Percentiles rank a stretch among this genome's conserved stretches.
Evolutionary conservation across 2,888 invertebrate species (phyloP).

Genomic region (Hypomecis punctinalis): DNA sequence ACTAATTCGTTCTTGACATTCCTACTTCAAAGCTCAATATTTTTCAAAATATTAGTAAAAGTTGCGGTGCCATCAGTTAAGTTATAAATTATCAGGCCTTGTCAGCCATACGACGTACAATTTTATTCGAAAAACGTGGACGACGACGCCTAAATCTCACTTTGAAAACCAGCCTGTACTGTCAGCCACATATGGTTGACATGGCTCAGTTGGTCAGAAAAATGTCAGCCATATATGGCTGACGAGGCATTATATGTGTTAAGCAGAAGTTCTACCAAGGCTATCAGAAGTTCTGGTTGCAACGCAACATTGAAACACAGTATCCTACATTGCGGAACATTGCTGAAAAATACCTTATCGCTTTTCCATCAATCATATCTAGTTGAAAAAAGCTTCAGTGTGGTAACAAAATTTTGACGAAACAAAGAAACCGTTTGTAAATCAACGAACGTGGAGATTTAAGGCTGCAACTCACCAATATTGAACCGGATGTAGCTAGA

Average conservation of each 20-base stretch:
- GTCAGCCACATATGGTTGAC: slow-evolving; percentile 41
- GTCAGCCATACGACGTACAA: slow-evolving; percentile 39
- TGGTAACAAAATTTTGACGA: too few species aligned
- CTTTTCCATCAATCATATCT: too few species aligned
- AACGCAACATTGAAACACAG: too few species aligned
- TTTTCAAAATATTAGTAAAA: slow-evolving; percentile 37
- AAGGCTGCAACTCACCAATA: too few species aligned
- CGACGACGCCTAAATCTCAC: slow-evolving; percentile 36
- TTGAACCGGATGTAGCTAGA: too few species aligned
- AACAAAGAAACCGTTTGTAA: too few species aligned
- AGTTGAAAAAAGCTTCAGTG: too few species aligned
- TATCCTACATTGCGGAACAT: too few species aligned
- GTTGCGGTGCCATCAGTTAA: slow-evolving; percentile 37
- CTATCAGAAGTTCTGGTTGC: too few species aligned
- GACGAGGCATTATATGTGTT: slow-evolving; percentile 26
- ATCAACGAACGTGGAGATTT: too few species aligned
- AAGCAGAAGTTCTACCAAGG: not conserved
- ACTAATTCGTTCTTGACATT: slow-evolving; percentile 28
- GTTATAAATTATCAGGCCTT: slow-evolving; percentile 40
- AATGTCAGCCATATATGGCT: slow-evolving; percentile 37
- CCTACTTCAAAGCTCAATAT: slow-evolving; percentile 37
- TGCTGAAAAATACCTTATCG: too few species aligned
- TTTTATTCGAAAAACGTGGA: slow-evolving; percentile 38
- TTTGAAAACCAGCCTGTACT: slow-evolving; percentile 37
- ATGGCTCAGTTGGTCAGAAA: slow-evolving; percentile 38